phyloP scores from a whole-genome alignment of 2,797 vertebrate genomes.

The Chloroceryle amazona region DNA sequence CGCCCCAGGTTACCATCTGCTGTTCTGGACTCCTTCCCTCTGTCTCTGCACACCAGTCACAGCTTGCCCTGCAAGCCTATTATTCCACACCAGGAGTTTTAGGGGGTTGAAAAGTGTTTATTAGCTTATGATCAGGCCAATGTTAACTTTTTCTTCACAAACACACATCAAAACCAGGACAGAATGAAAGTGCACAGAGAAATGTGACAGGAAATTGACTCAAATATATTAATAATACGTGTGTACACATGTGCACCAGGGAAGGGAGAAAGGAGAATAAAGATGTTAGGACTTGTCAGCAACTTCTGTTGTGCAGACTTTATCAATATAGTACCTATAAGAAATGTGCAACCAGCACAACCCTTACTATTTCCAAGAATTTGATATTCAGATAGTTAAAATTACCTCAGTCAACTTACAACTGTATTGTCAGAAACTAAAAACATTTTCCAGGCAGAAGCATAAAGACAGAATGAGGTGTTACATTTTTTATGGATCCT shows the following conservation, averaged over 20 bases:
- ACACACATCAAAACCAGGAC: background rate
- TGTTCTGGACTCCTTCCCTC: conserved; percentile 18
- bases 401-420: background rate
- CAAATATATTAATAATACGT: background rate
- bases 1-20: conserved; percentile 22
- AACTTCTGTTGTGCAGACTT: background rate
- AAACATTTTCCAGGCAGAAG: conserved; percentile 12
- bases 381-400: background rate
- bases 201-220: background rate
- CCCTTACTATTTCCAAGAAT: background rate
- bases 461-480: background rate
- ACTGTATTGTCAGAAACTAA: background rate
- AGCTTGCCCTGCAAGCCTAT: conserved; percentile 22
- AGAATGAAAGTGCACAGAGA: background rate
- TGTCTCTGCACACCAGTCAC: background rate
- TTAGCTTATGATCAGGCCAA: background rate
- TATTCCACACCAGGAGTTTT: conserved; percentile 7
- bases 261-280: background rate
- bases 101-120: background rate
- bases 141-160: background rate
- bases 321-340: background rate
- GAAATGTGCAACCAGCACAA: background rate
- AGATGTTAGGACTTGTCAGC: background rate
- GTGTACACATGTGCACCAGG: rapidly evolving
- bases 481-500: background rate